Base-by-base conservation (phyloP, 2,888 invertebrate genomes). In the Troides oblongomaculatus region DNA sequence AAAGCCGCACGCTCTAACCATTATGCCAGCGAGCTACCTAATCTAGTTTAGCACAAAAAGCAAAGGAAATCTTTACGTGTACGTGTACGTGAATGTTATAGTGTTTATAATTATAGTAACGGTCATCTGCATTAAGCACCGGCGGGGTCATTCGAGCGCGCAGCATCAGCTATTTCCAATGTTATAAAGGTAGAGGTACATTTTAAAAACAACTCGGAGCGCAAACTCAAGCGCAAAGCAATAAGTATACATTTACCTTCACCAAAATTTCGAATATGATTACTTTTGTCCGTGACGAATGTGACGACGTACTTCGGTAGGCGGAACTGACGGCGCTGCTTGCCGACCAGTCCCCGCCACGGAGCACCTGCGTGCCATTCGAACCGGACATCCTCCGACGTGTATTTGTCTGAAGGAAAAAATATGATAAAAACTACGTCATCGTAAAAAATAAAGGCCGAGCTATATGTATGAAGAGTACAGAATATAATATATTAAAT, bases 241-340 rank as follows among this genome's bases (percentile, higher is more conserved):
- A 88, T 88, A 88, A 91, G 86, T 90, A 84, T 88, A 90, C 89
- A 89, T 90, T 90, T 92, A 94, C 94, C 94, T 93, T 94, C 94
- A 84, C 94, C 94, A 88, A 94, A 94, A 87, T 92, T 93, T 83
- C 93, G 93, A 84, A 93, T 93, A 86, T 93, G 93, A 84, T 93
- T 93, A 86, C 93, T 93, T 85, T 93, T 92, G 85, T 94, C 93
- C 76, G 93, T 93, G 79, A 90, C 88, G 89, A 94, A 94, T 74
- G 93, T 93, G 81, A 94, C 94, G 75, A 94, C 94, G 84, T 94
- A 94, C 90, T 94, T 94, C 75, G 94, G 94, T 62, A 94, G 92
- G 6, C 94, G 89, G 84, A 94, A 94, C 75, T 94, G 88, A 78
- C 87, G 90, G 71, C 91, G 93, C 72, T 93, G 93, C 76, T 92